Conservation (phyloP, 2,113 vertebrate species). For the Entosphenus tridentatus region DNA sequence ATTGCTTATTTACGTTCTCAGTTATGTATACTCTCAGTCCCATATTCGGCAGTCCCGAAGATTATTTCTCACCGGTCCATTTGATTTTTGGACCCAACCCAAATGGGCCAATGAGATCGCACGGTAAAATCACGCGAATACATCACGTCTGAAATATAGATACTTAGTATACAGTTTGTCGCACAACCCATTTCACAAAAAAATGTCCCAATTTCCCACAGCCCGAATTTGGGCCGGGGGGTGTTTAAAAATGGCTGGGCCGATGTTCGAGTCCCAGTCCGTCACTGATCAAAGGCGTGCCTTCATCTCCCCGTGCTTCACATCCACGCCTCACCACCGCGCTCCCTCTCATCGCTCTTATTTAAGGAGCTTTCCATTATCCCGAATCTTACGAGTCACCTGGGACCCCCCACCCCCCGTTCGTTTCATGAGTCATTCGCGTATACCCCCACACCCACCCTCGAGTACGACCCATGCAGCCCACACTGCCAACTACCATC, state of each 20-base stretch:
- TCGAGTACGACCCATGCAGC: no score
- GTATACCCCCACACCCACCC: no score
- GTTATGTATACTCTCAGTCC: background rate
- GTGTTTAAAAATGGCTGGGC: background rate
- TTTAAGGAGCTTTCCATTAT: no score
- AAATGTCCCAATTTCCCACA: background rate
- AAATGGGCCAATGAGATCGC: slow-evolving; percentile 2
- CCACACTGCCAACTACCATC: no score
- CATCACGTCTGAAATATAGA: background rate
- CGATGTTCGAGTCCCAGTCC: background rate
- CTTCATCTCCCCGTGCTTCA: background rate
- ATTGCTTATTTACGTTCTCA: background rate
- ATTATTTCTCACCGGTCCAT: background rate
- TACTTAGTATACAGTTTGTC: background rate
- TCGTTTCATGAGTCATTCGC: no score
- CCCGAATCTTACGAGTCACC: no score
- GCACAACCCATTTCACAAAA: background rate
- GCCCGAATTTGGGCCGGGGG: background rate
- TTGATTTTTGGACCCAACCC: background rate
- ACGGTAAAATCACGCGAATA: background rate
- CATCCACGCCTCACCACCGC: no score
- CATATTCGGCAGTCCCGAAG: slow-evolving; percentile 1
- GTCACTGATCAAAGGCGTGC: background rate
- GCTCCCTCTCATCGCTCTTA: no score
- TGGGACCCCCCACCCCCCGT: no score